Evolutionary conservation across 2,888 invertebrate species (phyloP).

Genomic region (Drosophila suboccidentalis): DNA sequence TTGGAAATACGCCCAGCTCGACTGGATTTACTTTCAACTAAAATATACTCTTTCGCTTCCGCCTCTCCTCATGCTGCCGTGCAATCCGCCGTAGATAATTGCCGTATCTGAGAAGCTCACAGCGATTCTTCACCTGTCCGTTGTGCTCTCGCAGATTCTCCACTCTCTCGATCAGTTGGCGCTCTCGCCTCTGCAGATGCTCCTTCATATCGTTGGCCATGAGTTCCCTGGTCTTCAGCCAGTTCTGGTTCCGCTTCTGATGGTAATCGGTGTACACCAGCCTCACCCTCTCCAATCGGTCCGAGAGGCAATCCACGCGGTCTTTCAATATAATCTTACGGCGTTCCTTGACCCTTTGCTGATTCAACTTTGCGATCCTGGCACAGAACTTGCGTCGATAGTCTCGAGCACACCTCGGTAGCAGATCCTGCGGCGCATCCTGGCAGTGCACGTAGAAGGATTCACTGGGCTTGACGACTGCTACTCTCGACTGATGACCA

Average conservation of each 20-base stretch:
- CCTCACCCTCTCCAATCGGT: slow-evolving; percentile 6
- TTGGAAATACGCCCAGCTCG: slow-evolving; percentile 6
- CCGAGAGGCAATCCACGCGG: slow-evolving; percentile 3
- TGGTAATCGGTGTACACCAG: neutral
- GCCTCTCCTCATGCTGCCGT: slow-evolving; percentile 20
- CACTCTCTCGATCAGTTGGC: neutral
- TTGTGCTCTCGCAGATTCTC: slow-evolving; percentile 28
- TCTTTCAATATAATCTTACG: neutral
- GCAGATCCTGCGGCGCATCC: slow-evolving; percentile 15
- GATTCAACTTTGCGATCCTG: neutral
- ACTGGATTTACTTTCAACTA: slow-evolving; percentile 18
- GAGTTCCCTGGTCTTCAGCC: neutral
- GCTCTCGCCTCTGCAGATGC: slow-evolving; percentile 22
- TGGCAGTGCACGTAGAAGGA: slow-evolving; percentile 33
- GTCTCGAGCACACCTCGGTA: slow-evolving; percentile 22
- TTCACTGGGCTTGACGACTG: neutral
- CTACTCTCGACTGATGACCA: neutral
- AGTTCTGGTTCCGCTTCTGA: neutral
- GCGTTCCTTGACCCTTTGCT: slow-evolving; percentile 11
- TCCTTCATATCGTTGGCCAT: slow-evolving; percentile 25
- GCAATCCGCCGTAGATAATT: slow-evolving; percentile 35
- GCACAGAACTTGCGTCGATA: slow-evolving; percentile 9
- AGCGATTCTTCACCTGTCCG: slow-evolving; percentile 13
- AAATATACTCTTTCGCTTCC: slow-evolving; percentile 39
- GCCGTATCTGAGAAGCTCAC: slow-evolving; percentile 18